Evolutionary conservation across 2,797 vertebrate genomes (phyloP).

Genomic region (Hylomyscus alleni): DNA sequence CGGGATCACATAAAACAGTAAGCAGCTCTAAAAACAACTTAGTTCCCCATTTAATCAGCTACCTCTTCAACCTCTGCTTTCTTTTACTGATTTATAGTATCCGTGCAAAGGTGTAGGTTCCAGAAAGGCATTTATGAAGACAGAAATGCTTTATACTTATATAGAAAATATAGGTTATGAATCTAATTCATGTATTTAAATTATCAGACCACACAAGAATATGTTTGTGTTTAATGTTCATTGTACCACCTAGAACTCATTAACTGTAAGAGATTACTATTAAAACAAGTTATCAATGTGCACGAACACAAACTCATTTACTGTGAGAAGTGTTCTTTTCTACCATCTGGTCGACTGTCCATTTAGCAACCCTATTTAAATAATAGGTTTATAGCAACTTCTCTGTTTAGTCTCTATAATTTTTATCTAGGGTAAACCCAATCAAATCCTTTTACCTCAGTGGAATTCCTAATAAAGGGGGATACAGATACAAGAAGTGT

Average conservation of each 20-base stretch:
- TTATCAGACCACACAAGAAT: neutral
- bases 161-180: neutral
- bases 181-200: slow-evolving; percentile 16
- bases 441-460: slow-evolving; percentile 12
- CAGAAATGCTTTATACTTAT: neutral
- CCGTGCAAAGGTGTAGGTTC: no score
- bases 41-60: neutral
- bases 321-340: slow-evolving; percentile 55
- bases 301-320: slow-evolving; percentile 49
- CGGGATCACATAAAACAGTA: neutral
- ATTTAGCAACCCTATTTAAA: slow-evolving; percentile 54
- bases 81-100: neutral
- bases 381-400: neutral
- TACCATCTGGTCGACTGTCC: slow-evolving; percentile 32
- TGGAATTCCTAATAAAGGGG: neutral
- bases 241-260: slow-evolving; percentile 35
- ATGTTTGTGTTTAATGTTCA: neutral
- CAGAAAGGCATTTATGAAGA: neutral
- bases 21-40: neutral
- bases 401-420: slow-evolving; percentile 21
- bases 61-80: neutral
- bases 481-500: neutral
- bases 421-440: neutral
- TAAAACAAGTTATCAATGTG: slow-evolving; percentile 70
- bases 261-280: slow-evolving; percentile 46